These are phyloP conservation scores for Pteria penguin DNA, from an alignment of 2,888 invertebrate species.

Conservation along the genomic window DNA sequence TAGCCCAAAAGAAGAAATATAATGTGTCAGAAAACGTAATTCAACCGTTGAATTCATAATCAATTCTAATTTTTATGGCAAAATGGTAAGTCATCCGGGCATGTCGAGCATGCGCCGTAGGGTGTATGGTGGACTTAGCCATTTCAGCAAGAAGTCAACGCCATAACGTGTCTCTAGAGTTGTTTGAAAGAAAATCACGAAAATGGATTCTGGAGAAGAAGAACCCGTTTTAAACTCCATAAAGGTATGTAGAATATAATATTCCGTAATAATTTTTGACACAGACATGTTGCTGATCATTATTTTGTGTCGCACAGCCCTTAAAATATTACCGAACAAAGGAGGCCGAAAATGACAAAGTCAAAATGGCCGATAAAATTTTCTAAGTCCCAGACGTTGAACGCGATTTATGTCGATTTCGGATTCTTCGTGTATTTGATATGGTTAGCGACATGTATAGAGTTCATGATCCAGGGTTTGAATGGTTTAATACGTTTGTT, in stretches of 20 bases:
- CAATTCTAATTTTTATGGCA: too few species aligned
- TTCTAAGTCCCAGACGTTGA: slow-evolving; percentile 68
- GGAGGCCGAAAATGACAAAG: slow-evolving; percentile 62
- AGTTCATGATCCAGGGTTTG: neutral
- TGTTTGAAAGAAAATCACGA: slow-evolving; percentile 40
- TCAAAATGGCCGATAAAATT: slow-evolving; percentile 75
- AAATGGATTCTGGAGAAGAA: slow-evolving; percentile 54
- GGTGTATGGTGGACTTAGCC: slow-evolving; percentile 67
- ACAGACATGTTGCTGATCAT: neutral
- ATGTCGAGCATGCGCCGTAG: slow-evolving; percentile 65
- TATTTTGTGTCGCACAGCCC: neutral
- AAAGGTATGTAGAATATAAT: neutral
- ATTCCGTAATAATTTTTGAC: too few species aligned
- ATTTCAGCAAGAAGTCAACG: slow-evolving; percentile 59
- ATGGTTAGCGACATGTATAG: neutral
- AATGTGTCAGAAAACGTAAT: too few species aligned
- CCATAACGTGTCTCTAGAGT: slow-evolving; percentile 45
- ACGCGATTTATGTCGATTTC: slow-evolving; percentile 39
- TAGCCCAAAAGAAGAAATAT: too few species aligned
- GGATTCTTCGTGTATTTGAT: slow-evolving; percentile 12
- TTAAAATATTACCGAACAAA: slow-evolving; percentile 35
- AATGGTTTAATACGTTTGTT: neutral
- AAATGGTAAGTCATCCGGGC: slow-evolving; percentile 15
- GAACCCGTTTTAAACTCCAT: neutral
- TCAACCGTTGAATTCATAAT: too few species aligned